Percentiles rank a stretch among this genome's conserved stretches.
Evolutionary conservation across 2,113 vertebrate genomes (phyloP).

Genomic region (Numida meleagris): DNA sequence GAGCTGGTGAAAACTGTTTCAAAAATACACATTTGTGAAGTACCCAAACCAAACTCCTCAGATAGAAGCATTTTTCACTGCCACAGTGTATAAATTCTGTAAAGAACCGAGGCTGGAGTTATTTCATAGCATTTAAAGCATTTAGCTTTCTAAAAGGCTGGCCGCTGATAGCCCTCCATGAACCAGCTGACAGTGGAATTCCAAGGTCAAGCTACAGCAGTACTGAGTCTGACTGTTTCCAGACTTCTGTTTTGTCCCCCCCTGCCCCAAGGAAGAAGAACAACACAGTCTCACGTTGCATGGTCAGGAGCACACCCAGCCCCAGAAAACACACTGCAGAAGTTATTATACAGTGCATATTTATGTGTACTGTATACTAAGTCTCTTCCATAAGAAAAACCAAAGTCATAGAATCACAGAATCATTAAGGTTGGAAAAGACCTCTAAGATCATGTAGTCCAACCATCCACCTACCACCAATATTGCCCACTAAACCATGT

Average conservation of each 20-base stretch:
- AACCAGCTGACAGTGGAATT: not conserved
- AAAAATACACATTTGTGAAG: not conserved
- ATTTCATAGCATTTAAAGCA: not conserved
- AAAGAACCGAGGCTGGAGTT: not conserved
- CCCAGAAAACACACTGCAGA: not conserved
- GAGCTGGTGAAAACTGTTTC: not conserved
- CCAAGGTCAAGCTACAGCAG: not conserved
- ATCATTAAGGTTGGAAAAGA: too few relatives aligned
- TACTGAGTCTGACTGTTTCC: not conserved
- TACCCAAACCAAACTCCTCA: not conserved
- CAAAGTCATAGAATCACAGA: not conserved
- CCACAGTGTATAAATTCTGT: not conserved
- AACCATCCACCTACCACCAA: too few relatives aligned
- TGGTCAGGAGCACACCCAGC: not conserved
- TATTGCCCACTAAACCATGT: too few relatives aligned
- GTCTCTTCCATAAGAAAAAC: not conserved
- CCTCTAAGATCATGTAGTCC: too few relatives aligned
- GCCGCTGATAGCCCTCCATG: not conserved
- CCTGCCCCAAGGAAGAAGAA: not conserved
- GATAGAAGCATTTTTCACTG: not conserved
- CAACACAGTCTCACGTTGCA: not conserved
- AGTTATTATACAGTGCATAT: not conserved
- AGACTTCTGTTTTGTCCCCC: not conserved
- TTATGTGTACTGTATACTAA: not conserved
- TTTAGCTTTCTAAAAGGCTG: not conserved